Evolutionary conservation across 2,888 invertebrate species (phyloP), one percentile per base, ranked within the genome.

Genomic region (Baccha elongata): DNA sequence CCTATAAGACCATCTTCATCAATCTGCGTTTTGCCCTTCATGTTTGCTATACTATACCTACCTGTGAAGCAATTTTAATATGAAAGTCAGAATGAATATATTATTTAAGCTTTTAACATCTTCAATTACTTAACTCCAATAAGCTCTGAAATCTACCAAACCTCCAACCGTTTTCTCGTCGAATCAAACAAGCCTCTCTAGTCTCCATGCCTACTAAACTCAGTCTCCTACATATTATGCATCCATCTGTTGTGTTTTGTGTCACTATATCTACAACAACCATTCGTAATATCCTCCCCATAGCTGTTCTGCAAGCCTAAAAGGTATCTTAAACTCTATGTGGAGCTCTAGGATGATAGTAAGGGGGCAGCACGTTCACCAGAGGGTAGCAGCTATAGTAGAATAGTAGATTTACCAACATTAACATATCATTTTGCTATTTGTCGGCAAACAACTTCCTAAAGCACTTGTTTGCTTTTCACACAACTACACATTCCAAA

Each of bases 111-210:
- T 86, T 86, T 86, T 86, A 86, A 86, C 85, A 85, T 86, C 86
- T 86, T 86, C 86, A 87, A 86, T 87, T 87, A 86, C 86, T 87
- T 86, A 86, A 85, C 78, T 86, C 85, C 85, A 85, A 84, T 86
- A 86, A 86, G 86, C 86, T 86, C 84, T 76, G 74, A 84, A 85
- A 83, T 86, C 85, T 79, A 72, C 72, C 74, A 76, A 68, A 65
- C 78, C 64, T 23, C 37, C 53, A 37, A 17, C 50, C 60, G 42
- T 50, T 64, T 11, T 29, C 53, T 26, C 42, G 15, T 35, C 21
- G 32, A 29, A 60, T 60, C 44, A 26, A 60, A 60, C 42, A 17
- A 55, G 32, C 53, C 23, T 53, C 58, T 26, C 10, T 48, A 19
- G 15, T 53, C 58, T 26, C 10, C 55, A 19, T 64, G 21, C 52